Base-by-base conservation (phyloP, 1,140 invertebrate species). In the Bilobella aurantiaca region DNA sequence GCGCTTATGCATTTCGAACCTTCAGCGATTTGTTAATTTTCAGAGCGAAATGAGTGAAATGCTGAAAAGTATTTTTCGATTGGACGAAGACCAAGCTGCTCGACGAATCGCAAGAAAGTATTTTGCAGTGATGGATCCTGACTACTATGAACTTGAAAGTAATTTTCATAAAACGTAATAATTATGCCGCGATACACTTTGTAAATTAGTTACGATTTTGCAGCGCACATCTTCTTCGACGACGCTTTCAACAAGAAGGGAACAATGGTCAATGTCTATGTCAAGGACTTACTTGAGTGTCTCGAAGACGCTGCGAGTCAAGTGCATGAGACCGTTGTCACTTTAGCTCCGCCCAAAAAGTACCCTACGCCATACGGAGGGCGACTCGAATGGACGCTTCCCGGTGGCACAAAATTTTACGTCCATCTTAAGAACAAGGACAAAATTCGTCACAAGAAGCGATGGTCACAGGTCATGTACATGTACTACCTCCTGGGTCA, bases 161-260 rank as follows among this genome's bases (percentile, higher is more conserved):
- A 77, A 78, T 18, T 23, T 53, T 53, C 5, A 18, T 16, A 5
- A 18, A 16, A 18, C 21, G 21, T 18, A 5, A 53, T 23, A 18
- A 16, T 53, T 53, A 23, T 14, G 5, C 49, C 25, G 49, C 12
- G 21, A 16, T 53, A 18, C 8, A 53, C 8, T 16, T 8, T 53
- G 21, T 5, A 53, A 53, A 18, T 53, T 53, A 5, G 49, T 18
- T 18, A 53, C 23, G 23, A 12, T 56, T 74, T 83, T 84, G 32
- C 77, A 97, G 93, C 95, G 65, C 96, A 99, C 75, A 96, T 98
- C 68, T 98, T 96, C 79, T 93, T 99, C 77, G 96, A 99, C 79
- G 96, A 99, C 76, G 95, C 95, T 21, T 98, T 97, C 76, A 53
- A 23, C 23, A 53, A 53, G 23, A 5, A 12, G 14, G 49, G 49